Base-by-base conservation (phyloP, 2,797 vertebrate genomes). In the Takifugu ocellatus region DNA sequence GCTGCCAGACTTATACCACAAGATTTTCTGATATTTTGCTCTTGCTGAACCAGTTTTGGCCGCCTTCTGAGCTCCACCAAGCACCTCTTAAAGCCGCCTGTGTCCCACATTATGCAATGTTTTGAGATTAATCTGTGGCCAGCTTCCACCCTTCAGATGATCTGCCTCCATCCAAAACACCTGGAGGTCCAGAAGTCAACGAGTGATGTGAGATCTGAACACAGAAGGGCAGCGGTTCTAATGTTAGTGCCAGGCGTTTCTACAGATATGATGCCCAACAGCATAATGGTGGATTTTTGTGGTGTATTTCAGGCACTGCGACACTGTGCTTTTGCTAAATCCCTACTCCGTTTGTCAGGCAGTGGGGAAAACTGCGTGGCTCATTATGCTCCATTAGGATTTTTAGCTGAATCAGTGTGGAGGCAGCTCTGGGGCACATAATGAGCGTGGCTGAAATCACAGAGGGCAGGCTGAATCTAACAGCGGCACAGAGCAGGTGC, bases 381-480 rank as follows among this genome's bases (percentile, higher is more conserved):
- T 90, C 85, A 86, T 91, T 90, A 89, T 87, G 76, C 78, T 79
- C 81, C 77, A 88, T 88, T 87, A 84, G 27, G 63, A 49, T 59
- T 80, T 75, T 70, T 79, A 78, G 75, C 78, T 79, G 73, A 84
- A 83, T 85, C 83, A 81, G 82, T 74, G 68, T 61, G 77, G 76
- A 84, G 78, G 74, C 71, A 79, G 77, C 77, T 82, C 63, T 48
- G 72, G 83, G 74, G 66, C 55, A 2, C 64, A 79, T 89, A 90
- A 90, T 85, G 81, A 90, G 78, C n/a, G 21, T 42, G 57, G 56
- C 66, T 75, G 66, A 76, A 82, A 86, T 85, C 81, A 78, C 75
- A 83, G 68, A 82, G 80, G 77, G 79, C 54, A 59, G 67, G 59
- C 53, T 59, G 59, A 61, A 62, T 61, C 75, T 70, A 81, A 81